phyloP scores from a whole-genome alignment of 2,113 vertebrate species.

The Ammodytes dubius region DNA sequence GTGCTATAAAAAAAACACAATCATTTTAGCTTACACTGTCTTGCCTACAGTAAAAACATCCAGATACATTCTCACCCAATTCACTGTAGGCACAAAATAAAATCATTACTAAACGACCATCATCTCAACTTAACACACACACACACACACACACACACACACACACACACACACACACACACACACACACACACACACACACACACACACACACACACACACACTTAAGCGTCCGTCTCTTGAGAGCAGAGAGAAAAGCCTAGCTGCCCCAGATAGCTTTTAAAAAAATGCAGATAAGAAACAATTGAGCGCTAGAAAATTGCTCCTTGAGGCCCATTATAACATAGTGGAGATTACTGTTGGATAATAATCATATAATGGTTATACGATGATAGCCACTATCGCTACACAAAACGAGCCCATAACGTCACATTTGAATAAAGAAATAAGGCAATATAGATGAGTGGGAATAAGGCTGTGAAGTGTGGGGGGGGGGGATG shows the following conservation, averaged over 20 bases:
- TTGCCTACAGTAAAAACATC: too few species aligned
- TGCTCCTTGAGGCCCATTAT: conserved; percentile 74
- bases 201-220: too few species aligned
- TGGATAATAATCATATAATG: conserved; percentile 75
- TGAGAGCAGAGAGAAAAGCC: conserved; percentile 60
- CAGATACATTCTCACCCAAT: neutral
- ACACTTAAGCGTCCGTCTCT: conserved; percentile 68
- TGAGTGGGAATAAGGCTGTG: conserved; percentile 53
- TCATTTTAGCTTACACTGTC: too few species aligned
- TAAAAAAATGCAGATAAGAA: conserved; percentile 77
- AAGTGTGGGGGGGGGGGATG: conserved; percentile 29
- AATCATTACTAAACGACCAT: conserved; percentile 74
- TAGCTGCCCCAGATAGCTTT: conserved; percentile 71
- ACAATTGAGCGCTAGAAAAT: conserved; percentile 69
- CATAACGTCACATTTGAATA: conserved; percentile 76
- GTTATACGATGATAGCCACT: conserved; percentile 50
- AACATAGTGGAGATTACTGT: conserved; percentile 62
- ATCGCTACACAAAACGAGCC: conserved; percentile 64
- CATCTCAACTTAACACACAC: conserved; percentile 25
- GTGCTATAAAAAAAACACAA: too few species aligned
- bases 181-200: too few species aligned
- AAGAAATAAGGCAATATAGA: conserved; percentile 50
- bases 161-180: too few species aligned
- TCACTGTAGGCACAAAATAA: conserved; percentile 72
- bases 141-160: too few species aligned